phyloP scores from a whole-genome alignment of 1,140 invertebrate species.

The Caerostris darwini region DNA sequence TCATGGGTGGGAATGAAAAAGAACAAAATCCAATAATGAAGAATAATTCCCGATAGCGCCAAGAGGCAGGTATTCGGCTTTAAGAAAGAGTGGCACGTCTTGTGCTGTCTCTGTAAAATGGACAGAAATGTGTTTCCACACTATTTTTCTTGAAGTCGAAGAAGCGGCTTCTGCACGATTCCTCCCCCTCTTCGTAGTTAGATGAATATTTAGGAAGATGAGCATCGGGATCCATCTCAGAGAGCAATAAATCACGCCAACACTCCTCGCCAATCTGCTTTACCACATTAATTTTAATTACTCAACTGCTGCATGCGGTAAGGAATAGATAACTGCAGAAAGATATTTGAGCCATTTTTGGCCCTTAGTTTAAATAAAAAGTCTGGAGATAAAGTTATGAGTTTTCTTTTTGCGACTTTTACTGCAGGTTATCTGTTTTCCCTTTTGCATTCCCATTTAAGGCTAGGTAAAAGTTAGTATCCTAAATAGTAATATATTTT shows the following conservation, averaged over 20 bases:
- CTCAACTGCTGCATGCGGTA: neutral
- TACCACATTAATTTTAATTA: conserved; percentile 70
- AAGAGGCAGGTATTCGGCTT: conserved; percentile 17
- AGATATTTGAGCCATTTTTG: neutral
- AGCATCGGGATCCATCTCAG: conserved; percentile 34
- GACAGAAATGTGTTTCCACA: conserved; percentile 55
- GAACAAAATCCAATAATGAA: conserved; percentile 63
- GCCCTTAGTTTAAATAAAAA: neutral
- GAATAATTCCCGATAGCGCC: conserved; percentile 59
- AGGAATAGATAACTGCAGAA: neutral
- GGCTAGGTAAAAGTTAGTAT: no score
- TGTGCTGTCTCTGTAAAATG: conserved; percentile 3
- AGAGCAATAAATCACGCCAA: conserved; percentile 64
- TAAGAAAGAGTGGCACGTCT: conserved; percentile 13
- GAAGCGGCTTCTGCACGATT: conserved; percentile 1
- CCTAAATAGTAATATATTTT: no score
- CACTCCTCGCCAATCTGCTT: conserved; percentile 21
- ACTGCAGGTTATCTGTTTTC: no score
- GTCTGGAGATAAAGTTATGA: neutral
- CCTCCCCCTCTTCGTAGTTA: conserved; percentile 59
- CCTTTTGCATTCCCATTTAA: no score
- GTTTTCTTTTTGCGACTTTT: no score
- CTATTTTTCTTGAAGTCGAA: conserved; percentile 56
- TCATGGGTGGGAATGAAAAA: conserved; percentile 3
- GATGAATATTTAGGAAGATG: conserved; percentile 66